Base-by-base conservation (phyloP, 2,888 invertebrate species). In the Cheilosia variabilis region DNA sequence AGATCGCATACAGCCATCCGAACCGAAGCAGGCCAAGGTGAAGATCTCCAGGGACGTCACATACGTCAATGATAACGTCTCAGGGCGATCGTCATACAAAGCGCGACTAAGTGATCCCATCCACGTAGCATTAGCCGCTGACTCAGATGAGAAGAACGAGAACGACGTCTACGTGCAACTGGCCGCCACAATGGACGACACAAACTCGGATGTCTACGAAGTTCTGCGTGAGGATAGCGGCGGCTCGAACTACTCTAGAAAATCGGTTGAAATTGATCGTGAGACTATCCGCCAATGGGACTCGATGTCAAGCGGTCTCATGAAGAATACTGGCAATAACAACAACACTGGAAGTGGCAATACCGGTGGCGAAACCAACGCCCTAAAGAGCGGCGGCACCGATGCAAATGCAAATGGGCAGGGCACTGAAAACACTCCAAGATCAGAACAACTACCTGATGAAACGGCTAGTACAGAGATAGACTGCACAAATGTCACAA, bases 201-300 rank as follows among this genome's bases (percentile, higher is more conserved):
- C 78, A 52, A 92, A 91, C 62, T 82, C 89, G 4, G 91, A 92
- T 87, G 90, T 92, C 3, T 92, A 92, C 73, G 92, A 92, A 88
- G 91, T 91, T 37, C 82, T 92, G 80, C 90, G 92, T 2, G 92
- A 92, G 65, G 92, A 92, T 60, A 89, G 89, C 53, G 89, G 90
- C 6, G 89, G 88, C 2, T 90, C 89, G 45, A 91, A 90, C 87
- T 89, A 91, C 34, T 92, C 92, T 1, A 90, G 93, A 89, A 92
- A 93, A 87, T 93, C 93, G 68, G 93, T 94, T 89, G 95, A 95
- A 91, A 95, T 97, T 89, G 97, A 97, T 93, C 95, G 97, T 89
- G 97, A 97, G 93, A 97, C 96, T 88, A 94, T 97, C 89, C 94
- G 97, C 68, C 97, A 97, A 90, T 97, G 97, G 97, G 97, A 97